A percentile compares a stretch with the other conserved stretches of the same genome.
Conservation (phyloP, 64 coral and sea anemone genomes). For the Catalaphyllia jardinei region DNA sequence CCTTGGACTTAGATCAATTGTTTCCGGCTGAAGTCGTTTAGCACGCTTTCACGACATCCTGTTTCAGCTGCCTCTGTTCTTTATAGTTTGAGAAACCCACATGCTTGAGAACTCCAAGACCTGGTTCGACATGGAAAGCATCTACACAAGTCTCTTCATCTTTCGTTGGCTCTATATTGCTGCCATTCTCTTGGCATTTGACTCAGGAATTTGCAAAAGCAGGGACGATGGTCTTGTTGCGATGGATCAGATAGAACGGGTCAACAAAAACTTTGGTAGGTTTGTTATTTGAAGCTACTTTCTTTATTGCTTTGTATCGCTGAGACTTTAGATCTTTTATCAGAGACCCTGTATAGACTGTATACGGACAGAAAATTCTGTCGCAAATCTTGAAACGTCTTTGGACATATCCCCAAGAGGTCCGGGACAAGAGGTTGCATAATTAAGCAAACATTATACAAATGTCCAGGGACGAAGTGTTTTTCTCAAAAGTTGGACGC, state of each 20-base stretch:
- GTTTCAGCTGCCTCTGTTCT: background rate
- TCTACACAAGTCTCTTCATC: background rate
- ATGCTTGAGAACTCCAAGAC: background rate
- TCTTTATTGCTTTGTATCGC: background rate
- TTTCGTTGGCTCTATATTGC: background rate
- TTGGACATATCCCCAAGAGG: background rate
- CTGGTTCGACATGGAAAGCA: background rate
- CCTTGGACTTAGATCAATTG: background rate
- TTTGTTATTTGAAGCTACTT: background rate
- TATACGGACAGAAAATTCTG: background rate
- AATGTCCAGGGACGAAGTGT: no score
- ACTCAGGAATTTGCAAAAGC: background rate
- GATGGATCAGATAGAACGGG: conserved; percentile 7
- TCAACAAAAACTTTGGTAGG: background rate
- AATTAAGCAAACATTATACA: background rate
- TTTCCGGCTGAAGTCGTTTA: background rate
- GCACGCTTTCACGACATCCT: background rate
- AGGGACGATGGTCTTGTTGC: background rate
- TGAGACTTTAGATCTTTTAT: background rate
- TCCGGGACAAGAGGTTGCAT: no score
- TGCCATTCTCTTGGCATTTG: background rate
- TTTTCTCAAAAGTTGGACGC: no score
- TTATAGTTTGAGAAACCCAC: background rate
- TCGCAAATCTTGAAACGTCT: background rate
- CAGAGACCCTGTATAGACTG: background rate